Conservation (phyloP, 2,113 vertebrate species). For the Triplophysa siluroides region DNA sequence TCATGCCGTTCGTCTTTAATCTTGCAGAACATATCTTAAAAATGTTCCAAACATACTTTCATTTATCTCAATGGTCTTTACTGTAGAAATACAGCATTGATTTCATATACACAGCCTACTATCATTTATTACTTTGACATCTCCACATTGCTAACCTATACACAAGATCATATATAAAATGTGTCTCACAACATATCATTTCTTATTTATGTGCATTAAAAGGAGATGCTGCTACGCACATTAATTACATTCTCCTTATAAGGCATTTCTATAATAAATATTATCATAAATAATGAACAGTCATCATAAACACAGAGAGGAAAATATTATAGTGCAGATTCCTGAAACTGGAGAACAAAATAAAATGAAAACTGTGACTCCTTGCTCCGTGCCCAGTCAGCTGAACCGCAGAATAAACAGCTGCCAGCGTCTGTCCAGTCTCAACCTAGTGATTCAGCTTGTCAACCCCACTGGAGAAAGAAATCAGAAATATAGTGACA, state of each 20-base stretch:
- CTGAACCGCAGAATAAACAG: conserved; percentile 25
- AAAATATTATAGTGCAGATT: conserved; percentile 11
- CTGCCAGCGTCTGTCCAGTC: neutral
- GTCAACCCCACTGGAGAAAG: conserved; percentile 18
- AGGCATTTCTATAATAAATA: neutral
- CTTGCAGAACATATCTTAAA: neutral
- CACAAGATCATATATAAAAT: neutral
- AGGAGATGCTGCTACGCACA: neutral
- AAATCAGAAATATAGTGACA: conserved; percentile 6
- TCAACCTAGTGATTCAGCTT: conserved; percentile 13
- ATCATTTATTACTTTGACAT: neutral
- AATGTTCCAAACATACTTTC: neutral
- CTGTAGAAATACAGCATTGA: neutral
- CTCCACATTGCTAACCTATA: neutral
- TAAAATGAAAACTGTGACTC: neutral
- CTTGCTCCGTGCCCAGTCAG: conserved; percentile 21
- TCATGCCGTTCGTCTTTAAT: neutral
- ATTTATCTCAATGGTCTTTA: neutral
- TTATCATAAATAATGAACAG: neutral
- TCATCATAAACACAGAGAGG: neutral
- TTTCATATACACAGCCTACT: neutral
- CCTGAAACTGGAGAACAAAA: neutral
- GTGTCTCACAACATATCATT: neutral
- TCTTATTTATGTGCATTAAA: neutral
- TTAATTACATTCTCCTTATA: neutral